A percentile compares a stretch with the other conserved stretches of the same genome.
Conservation (phyloP, 2,113 vertebrate genomes). For the Aix galericulata region DNA sequence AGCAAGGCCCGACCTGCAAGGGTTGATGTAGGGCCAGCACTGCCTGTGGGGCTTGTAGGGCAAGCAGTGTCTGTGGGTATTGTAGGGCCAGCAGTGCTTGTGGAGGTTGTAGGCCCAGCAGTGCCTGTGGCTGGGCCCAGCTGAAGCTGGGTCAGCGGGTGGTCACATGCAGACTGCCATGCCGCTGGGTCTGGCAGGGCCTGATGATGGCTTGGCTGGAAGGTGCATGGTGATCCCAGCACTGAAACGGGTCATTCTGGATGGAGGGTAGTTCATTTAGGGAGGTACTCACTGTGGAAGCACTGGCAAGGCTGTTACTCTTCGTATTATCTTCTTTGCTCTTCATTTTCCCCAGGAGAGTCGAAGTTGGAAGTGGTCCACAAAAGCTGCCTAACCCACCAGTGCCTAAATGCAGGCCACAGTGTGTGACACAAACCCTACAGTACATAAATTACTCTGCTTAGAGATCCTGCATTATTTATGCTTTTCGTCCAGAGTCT, state of each 20-base stretch:
- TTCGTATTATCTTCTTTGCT: neutral
- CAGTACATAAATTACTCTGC: neutral
- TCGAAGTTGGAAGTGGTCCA: neutral
- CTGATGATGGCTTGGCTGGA: neutral
- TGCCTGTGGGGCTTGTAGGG: neutral
- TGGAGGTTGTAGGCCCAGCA: neutral
- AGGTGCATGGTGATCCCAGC: neutral
- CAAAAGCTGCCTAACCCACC: neutral
- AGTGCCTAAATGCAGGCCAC: neutral
- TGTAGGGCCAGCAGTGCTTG: neutral
- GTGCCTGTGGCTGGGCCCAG: neutral
- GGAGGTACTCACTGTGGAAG: neutral
- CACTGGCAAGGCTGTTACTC: neutral
- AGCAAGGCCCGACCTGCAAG: accelerated
- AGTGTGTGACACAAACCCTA: neutral
- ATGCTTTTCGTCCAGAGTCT: neutral
- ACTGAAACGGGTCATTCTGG: neutral
- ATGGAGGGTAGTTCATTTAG: neutral
- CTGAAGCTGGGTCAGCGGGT: accelerated
- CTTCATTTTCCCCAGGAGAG: neutral
- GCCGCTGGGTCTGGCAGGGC: accelerated
- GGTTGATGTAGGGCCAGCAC: neutral
- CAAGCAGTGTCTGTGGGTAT: neutral
- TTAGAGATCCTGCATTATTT: neutral
- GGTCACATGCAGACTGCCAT: accelerated